A percentile compares a stretch with the other conserved stretches of the same genome.
These are phyloP conservation scores for Neodon shergylaensis DNA, from an alignment of 2,113 vertebrate genomes.

Conservation along the genomic window DNA sequence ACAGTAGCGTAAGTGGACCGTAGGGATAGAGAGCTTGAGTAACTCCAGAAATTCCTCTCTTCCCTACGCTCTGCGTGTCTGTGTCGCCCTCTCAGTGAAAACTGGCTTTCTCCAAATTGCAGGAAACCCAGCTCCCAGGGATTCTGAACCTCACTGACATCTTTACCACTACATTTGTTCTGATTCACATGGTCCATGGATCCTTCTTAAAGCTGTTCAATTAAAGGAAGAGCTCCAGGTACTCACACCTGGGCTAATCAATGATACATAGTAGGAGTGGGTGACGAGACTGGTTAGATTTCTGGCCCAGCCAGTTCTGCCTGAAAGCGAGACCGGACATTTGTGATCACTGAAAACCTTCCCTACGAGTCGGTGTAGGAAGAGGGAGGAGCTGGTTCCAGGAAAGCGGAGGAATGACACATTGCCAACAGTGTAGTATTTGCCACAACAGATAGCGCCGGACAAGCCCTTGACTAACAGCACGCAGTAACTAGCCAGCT, in stretches of 20 bases:
- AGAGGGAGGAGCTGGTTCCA: not conserved
- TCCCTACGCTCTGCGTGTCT: not conserved
- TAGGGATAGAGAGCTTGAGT: not conserved
- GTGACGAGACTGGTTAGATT: not conserved
- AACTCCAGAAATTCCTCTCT: not conserved
- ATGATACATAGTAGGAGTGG: not conserved
- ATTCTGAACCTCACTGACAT: not conserved
- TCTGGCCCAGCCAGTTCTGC: not conserved
- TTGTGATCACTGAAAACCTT: not conserved
- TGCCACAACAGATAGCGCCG: not conserved
- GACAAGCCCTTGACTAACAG: not conserved
- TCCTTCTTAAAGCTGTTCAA: not conserved
- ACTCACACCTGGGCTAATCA: not conserved
- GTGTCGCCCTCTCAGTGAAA: not conserved
- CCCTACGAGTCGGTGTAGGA: not conserved
- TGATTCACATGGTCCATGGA: not conserved
- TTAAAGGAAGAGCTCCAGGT: not conserved
- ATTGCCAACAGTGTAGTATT: not conserved
- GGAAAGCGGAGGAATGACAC: not conserved
- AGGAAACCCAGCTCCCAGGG: not conserved
- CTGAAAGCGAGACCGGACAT: not conserved
- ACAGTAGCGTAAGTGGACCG: not conserved
- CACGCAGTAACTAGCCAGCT: not conserved
- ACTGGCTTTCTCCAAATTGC: not conserved
- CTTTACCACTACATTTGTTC: not conserved